phyloP scores from a whole-genome alignment of 2,113 vertebrate species.

The Otus sunia region DNA sequence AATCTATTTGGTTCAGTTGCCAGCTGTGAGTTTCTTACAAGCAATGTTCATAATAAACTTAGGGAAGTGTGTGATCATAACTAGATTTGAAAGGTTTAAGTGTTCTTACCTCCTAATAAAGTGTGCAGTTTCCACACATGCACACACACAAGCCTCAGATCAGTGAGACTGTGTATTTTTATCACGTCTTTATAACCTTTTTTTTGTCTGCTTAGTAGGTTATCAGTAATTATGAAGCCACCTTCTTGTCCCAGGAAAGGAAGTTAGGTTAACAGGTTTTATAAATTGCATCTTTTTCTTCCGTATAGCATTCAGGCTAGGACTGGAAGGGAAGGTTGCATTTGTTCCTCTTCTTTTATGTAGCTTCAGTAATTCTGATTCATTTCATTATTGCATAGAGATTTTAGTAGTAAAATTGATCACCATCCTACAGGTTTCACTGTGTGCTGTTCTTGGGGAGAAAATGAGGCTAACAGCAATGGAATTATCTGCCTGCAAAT shows the following conservation, averaged over 20 bases:
- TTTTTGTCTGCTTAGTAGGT: neutral
- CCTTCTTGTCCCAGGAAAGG: neutral
- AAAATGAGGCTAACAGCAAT: neutral
- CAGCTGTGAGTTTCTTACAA: neutral
- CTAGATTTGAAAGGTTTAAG: neutral
- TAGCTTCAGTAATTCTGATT: neutral
- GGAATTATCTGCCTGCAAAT: neutral
- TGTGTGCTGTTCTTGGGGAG: neutral
- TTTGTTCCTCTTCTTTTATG: neutral
- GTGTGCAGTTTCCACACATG: neutral
- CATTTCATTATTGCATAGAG: neutral
- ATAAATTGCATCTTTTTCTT: neutral
- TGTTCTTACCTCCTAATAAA: neutral
- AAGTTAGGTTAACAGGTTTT: neutral
- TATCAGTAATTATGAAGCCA: neutral
- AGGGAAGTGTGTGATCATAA: neutral
- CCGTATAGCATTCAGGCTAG: neutral
- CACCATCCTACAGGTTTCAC: neutral
- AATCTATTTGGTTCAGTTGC: neutral
- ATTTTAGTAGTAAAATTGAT: neutral
- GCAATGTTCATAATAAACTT: neutral
- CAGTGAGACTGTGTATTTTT: neutral
- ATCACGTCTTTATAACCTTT: neutral
- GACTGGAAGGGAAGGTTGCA: neutral
- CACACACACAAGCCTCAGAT: accelerated